Conservation (phyloP, 2,797 vertebrate genomes). For the Lateolabrax maculatus region DNA sequence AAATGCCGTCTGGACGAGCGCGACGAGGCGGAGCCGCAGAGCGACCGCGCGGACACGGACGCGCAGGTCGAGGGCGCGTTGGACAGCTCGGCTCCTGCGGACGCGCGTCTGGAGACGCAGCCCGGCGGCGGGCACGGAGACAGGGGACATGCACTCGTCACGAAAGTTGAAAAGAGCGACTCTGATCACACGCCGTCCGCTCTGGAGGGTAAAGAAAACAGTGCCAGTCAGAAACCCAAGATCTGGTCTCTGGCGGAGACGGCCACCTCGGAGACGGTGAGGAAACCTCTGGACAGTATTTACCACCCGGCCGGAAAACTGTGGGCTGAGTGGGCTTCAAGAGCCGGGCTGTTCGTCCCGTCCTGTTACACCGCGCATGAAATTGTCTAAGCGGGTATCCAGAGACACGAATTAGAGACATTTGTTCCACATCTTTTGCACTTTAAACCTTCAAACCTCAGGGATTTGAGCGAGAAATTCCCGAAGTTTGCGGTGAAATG, state of each 20-base stretch:
- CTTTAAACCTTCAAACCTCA: conserved; percentile 80
- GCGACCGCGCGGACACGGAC: conserved; percentile 44
- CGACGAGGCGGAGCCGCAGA: conserved; percentile 63
- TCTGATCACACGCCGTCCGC: conserved; percentile 43
- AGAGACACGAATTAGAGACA: conserved; percentile 46
- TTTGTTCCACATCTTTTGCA: conserved; percentile 73
- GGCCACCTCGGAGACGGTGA: conserved; percentile 87
- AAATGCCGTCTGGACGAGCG: conserved; percentile 74
- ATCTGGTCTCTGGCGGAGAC: conserved; percentile 98
- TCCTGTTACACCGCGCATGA: conserved; percentile 71
- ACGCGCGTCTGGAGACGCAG: conserved; percentile 61
- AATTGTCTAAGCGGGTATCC: conserved; percentile 61
- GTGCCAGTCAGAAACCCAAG: conserved; percentile 89
- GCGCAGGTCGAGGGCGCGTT: conserved; percentile 40
- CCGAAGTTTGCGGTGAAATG: conserved; percentile 69
- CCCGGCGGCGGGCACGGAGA: conserved; percentile 5
- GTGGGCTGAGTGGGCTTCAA: conserved; percentile 85
- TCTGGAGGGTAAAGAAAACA: conserved; percentile 80
- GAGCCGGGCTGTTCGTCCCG: conserved; percentile 77
- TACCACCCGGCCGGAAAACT: conserved; percentile 74
- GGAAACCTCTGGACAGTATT: conserved; percentile 65
- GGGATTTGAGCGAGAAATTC: conserved; percentile 46
- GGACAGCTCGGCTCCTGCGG: conserved; percentile 46
- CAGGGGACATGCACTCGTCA: conserved; percentile 20
- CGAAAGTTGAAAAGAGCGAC: conserved; percentile 52